Base-by-base conservation (phyloP, 2,797 vertebrate genomes). In the Notolepis coatsorum region DNA sequence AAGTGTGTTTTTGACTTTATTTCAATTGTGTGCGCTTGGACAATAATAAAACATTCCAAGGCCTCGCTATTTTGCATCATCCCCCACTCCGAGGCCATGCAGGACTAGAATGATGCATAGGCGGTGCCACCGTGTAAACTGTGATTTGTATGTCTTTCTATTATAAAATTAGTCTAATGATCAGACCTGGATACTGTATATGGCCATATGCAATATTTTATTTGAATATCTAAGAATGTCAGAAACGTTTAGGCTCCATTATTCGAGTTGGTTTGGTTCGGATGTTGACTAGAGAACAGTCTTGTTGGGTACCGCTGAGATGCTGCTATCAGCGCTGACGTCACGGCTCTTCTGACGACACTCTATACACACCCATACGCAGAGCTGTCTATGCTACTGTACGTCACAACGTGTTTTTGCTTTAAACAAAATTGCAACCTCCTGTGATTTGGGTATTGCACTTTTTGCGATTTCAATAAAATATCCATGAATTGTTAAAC, bases 71-170 rank as follows among this genome's bases (percentile, higher is more conserved):
- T 69, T 25, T 9, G 12, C 65, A 41, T 31, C 48, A 10, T 7
- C 8, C 13, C 45, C 42, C 33, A 7, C 51, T 52, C 10, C 6
- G 28, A 62, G 53, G 71, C 56, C 35, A 27, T n/a, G n/a, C n/a
- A 39, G 54, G 28, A 45, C 52, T 63, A 63, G 55, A 73, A 74
- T 86, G 87, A 87, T 85, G 84, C 71, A 85, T 82, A 91, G 89
- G 87, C 88, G 89, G 84, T 86, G 88, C 85, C 89, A 71, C 81
- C 73, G 82, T 71, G 66, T 82, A 83, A 67, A 53, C 76, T 53
- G 56, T 33, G 56, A 0, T 38, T 63, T 55, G n/a, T 56, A 10
- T 10, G 8, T 1, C 20, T 47, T 25, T 37, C 30, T 52, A 61
- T 10, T 13, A 7, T 3, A 25, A 31, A 8, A 38, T 53, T 48